Conservation (phyloP, 2,113 vertebrate species). For the Hippocampus guttulatus region DNA sequence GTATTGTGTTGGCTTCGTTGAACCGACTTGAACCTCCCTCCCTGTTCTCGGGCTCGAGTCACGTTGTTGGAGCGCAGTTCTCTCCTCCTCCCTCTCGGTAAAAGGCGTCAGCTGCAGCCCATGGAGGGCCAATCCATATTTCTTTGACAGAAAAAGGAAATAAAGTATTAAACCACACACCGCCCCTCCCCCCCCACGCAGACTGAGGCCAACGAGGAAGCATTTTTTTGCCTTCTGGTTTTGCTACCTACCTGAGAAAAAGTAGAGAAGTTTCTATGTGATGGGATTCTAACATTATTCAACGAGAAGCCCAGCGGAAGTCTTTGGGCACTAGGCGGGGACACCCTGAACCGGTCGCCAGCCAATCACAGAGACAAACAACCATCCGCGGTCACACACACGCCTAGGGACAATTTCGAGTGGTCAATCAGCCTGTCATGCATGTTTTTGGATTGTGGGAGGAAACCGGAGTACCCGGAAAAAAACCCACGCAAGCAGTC, state of each 20-base stretch:
- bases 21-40: constrained; percentile 57
- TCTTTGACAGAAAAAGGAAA: constrained; percentile 42
- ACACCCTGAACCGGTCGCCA: too few relatives aligned
- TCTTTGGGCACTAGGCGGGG: too few relatives aligned
- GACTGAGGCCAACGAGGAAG: constrained; percentile 5
- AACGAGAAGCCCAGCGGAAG: constrained; percentile 61
- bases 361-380: too few relatives aligned
- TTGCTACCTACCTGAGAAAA: neutral
- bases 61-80: constrained; percentile 65
- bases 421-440: too few relatives aligned
- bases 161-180: constrained; percentile 23
- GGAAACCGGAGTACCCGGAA: too few relatives aligned
- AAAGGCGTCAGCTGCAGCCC: constrained; percentile 40
- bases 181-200: constrained; percentile 3
- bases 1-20: constrained; percentile 57
- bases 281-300: neutral
- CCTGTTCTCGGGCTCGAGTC: constrained; percentile 58
- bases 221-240: neutral
- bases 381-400: too few relatives aligned
- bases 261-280: neutral
- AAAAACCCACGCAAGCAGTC: too few relatives aligned
- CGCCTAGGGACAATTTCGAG: too few relatives aligned
- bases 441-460: too few relatives aligned
- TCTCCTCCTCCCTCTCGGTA: constrained; percentile 25
- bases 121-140: constrained; percentile 36